These are phyloP conservation scores for Labrus mixtus DNA, from an alignment of 2,113 vertebrate genomes.

Conservation along the genomic window DNA sequence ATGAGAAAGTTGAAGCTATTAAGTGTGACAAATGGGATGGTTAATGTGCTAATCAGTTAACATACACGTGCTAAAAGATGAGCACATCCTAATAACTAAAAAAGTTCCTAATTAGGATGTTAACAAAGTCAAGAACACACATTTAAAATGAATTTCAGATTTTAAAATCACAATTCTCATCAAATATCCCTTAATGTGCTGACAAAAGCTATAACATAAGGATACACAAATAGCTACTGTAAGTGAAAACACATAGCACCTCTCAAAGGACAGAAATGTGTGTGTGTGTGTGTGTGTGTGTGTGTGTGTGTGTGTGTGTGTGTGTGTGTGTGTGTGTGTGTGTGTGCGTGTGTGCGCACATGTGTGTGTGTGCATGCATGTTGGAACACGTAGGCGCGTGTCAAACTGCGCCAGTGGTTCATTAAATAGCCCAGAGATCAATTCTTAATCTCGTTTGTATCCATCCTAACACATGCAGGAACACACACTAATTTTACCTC, in stretches of 20 bases:
- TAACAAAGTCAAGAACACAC: no score
- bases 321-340: no score
- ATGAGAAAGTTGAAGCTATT: background rate
- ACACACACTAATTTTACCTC: conserved; percentile 7
- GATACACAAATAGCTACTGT: no score
- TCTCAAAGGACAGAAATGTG: conserved; percentile 39
- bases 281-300: background rate
- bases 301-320: background rate
- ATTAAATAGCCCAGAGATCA: conserved; percentile 70
- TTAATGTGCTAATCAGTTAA: conserved; percentile 4
- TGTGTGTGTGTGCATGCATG: conserved; percentile 9
- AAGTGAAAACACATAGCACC: background rate
- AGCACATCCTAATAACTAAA: background rate
- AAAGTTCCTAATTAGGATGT: no score
- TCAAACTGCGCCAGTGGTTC: conserved; percentile 58
- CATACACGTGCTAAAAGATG: background rate
- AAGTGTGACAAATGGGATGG: background rate
- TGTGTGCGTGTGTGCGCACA: conserved; percentile 7
- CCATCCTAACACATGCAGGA: conserved; percentile 36
- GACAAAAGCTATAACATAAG: background rate
- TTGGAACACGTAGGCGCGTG: conserved; percentile 42
- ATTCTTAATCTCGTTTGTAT: conserved; percentile 71
- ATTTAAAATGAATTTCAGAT: no score
- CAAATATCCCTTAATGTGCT: background rate
- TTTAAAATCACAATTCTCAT: background rate